Percentiles rank a stretch among this genome's conserved stretches.
These are phyloP conservation scores for Maconellicoccus hirsutus DNA, from an alignment of 1,140 invertebrate genomes.

Conservation along the genomic window DNA sequence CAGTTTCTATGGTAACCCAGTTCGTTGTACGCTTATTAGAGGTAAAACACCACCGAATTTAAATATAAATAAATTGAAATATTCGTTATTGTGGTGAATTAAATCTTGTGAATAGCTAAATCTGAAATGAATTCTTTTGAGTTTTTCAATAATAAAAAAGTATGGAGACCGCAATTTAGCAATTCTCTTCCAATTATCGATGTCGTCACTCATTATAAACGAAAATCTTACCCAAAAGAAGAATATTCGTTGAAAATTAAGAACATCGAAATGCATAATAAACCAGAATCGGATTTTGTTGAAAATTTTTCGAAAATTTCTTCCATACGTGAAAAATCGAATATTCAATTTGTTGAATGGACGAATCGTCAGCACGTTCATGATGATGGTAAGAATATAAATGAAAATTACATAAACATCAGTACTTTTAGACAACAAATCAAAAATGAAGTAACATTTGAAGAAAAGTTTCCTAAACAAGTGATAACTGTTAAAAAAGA, in stretches of 20 bases:
- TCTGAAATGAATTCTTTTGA: background rate
- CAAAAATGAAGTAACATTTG: background rate
- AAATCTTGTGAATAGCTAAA: too few species aligned
- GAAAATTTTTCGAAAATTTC: background rate
- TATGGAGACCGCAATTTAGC: background rate
- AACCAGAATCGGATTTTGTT: background rate
- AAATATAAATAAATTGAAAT: too few species aligned
- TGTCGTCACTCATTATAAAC: background rate
- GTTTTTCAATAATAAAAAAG: background rate
- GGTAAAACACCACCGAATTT: too few species aligned
- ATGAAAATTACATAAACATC: background rate
- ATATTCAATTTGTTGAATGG: background rate
- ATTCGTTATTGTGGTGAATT: too few species aligned
- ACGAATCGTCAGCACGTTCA: background rate
- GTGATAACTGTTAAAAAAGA: background rate
- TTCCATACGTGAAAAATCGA: background rate
- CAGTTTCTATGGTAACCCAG: too few species aligned
- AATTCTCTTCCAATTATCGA: background rate
- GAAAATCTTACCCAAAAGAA: background rate
- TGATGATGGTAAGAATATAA: background rate
- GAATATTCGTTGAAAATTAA: background rate
- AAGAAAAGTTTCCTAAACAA: background rate
- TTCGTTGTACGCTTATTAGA: too few species aligned
- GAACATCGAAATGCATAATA: background rate
- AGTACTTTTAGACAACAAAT: background rate